Evolutionary conservation across 37 sponge, comb jelly and placozoan genomes (phyloP).

Genomic region (Ianthella basta): DNA sequence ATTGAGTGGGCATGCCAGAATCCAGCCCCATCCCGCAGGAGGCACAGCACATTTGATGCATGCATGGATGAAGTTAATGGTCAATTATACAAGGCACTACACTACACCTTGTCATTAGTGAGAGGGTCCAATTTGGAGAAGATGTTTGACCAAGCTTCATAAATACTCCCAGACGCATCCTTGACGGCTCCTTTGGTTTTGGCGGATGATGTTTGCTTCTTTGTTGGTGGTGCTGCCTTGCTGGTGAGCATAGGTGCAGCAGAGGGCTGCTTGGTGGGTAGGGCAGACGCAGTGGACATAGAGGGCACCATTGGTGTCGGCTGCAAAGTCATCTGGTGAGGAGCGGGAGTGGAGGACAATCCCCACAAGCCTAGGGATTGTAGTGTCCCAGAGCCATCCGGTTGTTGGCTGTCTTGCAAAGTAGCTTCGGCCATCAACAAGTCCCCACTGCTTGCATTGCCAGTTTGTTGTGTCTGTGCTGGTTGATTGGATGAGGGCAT

Average conservation of each 20-base stretch:
- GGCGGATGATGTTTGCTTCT: not conserved
- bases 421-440: not conserved
- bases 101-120: constrained; percentile 74
- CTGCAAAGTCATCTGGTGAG: not conserved
- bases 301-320: not conserved
- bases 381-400: too few relatives aligned
- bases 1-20: too few relatives aligned
- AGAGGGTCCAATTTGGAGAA: constrained; percentile 83
- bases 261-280: not conserved
- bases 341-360: too few relatives aligned
- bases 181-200: not conserved
- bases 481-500: too few relatives aligned
- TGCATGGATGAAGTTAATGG: too few relatives aligned
- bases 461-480: not conserved
- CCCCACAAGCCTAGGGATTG: too few relatives aligned
- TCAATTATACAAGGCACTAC: too few relatives aligned
- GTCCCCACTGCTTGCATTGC: not conserved
- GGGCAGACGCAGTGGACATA: not conserved
- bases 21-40: too few relatives aligned
- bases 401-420: too few relatives aligned
- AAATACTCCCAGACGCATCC: constrained; percentile 16
- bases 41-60: too few relatives aligned
- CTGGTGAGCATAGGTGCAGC: not conserved
- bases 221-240: not conserved
- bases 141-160: constrained; percentile 64